Evolutionary conservation across 2,888 invertebrate species (phyloP).

Genomic region (Cephus pulcher): DNA sequence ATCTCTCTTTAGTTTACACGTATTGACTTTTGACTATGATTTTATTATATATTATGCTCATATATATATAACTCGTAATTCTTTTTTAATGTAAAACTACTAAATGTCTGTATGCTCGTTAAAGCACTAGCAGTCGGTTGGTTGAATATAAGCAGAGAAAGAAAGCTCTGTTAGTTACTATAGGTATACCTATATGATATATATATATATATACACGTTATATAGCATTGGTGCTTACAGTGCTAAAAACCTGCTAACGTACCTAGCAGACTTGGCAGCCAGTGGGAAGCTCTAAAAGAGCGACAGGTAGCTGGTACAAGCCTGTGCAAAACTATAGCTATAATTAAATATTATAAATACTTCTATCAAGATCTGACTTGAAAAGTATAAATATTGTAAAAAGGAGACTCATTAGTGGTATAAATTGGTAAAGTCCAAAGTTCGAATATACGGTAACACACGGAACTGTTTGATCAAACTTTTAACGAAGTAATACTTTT

Average conservation of each 20-base stretch:
- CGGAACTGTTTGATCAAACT: neutral
- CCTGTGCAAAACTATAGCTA: neutral
- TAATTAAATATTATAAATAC: neutral
- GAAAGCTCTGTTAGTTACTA: neutral
- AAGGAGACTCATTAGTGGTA: neutral
- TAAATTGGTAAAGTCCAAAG: neutral
- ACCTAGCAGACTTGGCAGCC: neutral
- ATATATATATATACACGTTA: neutral
- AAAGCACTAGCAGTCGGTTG: neutral
- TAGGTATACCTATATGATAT: neutral
- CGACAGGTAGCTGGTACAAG: neutral
- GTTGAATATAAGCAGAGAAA: neutral
- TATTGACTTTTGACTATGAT: neutral
- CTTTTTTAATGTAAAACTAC: neutral
- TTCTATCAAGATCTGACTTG: neutral
- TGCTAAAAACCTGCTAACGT: neutral
- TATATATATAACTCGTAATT: neutral
- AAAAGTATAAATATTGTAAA: neutral
- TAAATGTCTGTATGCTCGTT: neutral
- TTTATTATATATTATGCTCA: neutral
- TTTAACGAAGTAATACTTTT: neutral
- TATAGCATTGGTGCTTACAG: neutral
- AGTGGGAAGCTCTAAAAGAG: neutral
- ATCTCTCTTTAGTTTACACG: neutral
- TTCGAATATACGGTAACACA: neutral